Evolutionary conservation across 2,113 vertebrate genomes (phyloP), one percentile per base, ranked within the genome.

Genomic region (Podocnemis expansa): DNA sequence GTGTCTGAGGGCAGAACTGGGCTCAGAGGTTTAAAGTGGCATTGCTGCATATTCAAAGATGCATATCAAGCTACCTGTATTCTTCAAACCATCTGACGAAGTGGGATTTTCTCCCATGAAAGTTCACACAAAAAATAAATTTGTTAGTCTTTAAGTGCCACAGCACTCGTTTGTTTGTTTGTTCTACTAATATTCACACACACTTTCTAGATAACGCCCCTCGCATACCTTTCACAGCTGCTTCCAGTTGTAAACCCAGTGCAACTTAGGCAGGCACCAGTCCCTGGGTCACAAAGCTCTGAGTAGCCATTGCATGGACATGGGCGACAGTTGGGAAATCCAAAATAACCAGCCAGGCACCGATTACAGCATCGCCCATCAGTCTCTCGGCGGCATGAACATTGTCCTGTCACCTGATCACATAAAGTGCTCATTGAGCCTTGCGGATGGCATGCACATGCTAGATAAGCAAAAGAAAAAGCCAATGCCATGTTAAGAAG

Each of bases 381-480:
- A 12, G 98, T 96, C 2, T 97, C 97, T 49, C 79, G 52, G 1
- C 92, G 98, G 95, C 99, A 99, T 12, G 94, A 92, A 80, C 99
- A 99, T 92, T 99, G 98, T 80, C 99, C 99, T 0, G 97, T 98
- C 89, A 97, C 89, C 95, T 98, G 98, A 96, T 99, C 98, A 5
- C 99, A 99, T 17, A 98, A 76, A 0, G 96, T 27, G 6, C 97
- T 97, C 78, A 98, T 52, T 0, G 99, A 98, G 52, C 99, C 99
- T 14, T 82, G 96, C 0, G 97, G 98, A 88, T 99, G 98, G 85
- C 99, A 99, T 38, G 98, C 93, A 19, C 99, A 99, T 0, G 93
- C 99, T 99, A 97, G 55, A 82, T 89, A 94, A 95, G 94, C n/a
- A 54, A 91, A 94, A 84, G 92, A 90, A 93, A 58, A 87, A 17